A percentile compares a stretch with the other conserved stretches of the same genome.
Evolutionary conservation across 1,140 invertebrate species (phyloP).

Genomic region (Bombyx mandarina): DNA sequence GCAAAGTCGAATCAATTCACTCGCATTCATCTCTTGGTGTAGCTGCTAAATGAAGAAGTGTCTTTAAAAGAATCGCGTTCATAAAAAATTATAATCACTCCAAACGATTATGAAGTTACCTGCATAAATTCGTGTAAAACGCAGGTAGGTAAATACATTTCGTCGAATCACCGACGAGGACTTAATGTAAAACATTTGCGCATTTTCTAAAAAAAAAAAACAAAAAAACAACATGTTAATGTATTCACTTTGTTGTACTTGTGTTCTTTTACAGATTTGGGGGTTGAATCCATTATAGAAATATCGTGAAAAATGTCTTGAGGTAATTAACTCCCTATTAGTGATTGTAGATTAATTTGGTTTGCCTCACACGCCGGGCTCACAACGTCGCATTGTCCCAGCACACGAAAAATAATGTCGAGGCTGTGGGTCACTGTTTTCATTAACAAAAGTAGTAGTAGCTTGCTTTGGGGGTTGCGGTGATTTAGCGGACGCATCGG

Average conservation of each 20-base stretch:
- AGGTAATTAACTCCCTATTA: slow-evolving; percentile 69
- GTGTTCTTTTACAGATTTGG: slow-evolving; percentile 71
- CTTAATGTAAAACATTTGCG: slow-evolving; percentile 66
- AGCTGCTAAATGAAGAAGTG: too few species aligned
- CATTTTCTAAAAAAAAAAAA: slow-evolving; percentile 38
- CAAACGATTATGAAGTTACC: neutral
- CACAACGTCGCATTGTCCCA: slow-evolving; percentile 10
- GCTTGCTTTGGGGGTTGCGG: slow-evolving; percentile 57
- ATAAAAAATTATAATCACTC: neutral
- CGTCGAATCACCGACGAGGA: slow-evolving; percentile 39
- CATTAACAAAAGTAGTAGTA: slow-evolving; percentile 32
- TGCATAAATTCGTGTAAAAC: slow-evolving; percentile 1
- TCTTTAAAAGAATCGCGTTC: too few species aligned
- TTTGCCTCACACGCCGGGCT: slow-evolving; percentile 37
- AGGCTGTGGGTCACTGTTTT: slow-evolving; percentile 23
- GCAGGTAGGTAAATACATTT: neutral
- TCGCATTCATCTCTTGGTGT: too few species aligned
- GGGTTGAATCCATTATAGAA: slow-evolving; percentile 70
- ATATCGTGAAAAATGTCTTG: slow-evolving; percentile 67
- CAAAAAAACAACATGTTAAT: slow-evolving; percentile 24
- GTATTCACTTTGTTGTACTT: slow-evolving; percentile 71
- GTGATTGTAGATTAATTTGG: slow-evolving; percentile 61
- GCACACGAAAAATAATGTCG: slow-evolving; percentile 5
- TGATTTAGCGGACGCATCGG: slow-evolving; percentile 23
- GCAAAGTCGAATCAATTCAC: neutral